Evolutionary conservation across 2,888 invertebrate species (phyloP).

Genomic region (Aelia acuminata): DNA sequence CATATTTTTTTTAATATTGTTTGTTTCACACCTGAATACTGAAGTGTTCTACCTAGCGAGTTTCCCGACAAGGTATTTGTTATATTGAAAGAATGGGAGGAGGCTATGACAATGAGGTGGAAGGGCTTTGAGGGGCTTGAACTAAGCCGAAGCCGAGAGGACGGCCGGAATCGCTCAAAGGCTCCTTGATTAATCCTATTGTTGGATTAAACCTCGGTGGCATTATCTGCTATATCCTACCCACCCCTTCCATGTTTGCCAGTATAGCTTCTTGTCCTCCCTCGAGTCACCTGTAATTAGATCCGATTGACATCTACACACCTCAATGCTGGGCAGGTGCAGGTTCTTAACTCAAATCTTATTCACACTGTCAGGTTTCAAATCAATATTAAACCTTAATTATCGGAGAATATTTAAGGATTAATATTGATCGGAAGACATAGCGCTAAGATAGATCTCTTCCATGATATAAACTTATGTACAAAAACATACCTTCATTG

Average conservation of each 20-base stretch:
- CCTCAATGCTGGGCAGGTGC: background rate
- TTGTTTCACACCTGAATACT: too few relatives aligned
- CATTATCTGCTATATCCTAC: background rate
- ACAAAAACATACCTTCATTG: too few relatives aligned
- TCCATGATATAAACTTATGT: too few relatives aligned
- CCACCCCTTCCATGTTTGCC: background rate
- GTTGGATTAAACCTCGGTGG: background rate
- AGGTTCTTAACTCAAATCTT: background rate
- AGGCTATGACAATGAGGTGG: background rate
- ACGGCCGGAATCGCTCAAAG: background rate
- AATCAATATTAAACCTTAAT: too few relatives aligned
- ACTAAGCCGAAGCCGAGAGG: conserved; percentile 5
- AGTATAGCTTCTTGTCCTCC: conserved; percentile 20
- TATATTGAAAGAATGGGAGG: background rate
- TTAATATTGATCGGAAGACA: too few relatives aligned
- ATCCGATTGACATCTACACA: background rate
- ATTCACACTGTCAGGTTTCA: too few relatives aligned
- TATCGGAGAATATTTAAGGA: too few relatives aligned
- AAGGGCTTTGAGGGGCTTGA: background rate
- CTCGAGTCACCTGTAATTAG: background rate
- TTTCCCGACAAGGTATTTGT: background rate
- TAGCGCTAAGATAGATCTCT: too few relatives aligned
- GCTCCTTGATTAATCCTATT: conserved; percentile 45
- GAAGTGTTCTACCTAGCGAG: background rate
- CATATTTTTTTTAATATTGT: too few relatives aligned